A percentile compares a stretch with the other conserved stretches of the same genome.
Evolutionary conservation across 1,140 invertebrate species (phyloP).

Genomic region (Zeugodacus cucurbitae): DNA sequence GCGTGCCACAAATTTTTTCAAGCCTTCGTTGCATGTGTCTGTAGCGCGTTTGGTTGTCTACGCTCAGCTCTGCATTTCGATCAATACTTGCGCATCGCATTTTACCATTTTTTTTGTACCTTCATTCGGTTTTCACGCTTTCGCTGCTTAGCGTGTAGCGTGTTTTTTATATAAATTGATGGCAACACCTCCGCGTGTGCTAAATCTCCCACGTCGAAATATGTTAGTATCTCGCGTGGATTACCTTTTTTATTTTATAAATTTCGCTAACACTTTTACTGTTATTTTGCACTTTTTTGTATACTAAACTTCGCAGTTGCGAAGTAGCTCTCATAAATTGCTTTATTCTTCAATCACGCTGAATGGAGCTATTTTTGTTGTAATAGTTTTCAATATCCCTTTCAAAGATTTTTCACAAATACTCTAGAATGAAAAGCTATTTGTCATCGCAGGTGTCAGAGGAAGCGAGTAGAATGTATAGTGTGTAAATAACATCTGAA

Average conservation of each 20-base stretch:
- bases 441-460: too few relatives aligned
- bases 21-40: background rate
- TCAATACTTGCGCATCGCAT: background rate
- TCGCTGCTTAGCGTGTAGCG: background rate
- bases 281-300: background rate
- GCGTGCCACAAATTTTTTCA: background rate
- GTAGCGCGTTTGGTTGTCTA: background rate
- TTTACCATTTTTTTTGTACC: background rate
- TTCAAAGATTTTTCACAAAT: too few relatives aligned
- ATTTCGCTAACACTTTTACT: background rate
- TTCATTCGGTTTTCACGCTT: background rate
- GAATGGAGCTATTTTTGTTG: background rate
- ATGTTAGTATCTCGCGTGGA: background rate
- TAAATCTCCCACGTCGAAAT: background rate
- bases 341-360: background rate
- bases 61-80: background rate
- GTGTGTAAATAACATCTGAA: too few relatives aligned
- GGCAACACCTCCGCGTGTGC: background rate
- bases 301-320: background rate
- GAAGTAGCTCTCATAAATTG: background rate
- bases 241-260: background rate
- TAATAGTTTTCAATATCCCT: background rate
- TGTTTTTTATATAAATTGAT: too few relatives aligned
- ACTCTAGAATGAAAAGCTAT: too few relatives aligned
- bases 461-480: too few relatives aligned